Evolutionary conservation across 2,888 invertebrate genomes (phyloP), one percentile per base, ranked within the genome.

Genomic region (Globia sparganii): DNA sequence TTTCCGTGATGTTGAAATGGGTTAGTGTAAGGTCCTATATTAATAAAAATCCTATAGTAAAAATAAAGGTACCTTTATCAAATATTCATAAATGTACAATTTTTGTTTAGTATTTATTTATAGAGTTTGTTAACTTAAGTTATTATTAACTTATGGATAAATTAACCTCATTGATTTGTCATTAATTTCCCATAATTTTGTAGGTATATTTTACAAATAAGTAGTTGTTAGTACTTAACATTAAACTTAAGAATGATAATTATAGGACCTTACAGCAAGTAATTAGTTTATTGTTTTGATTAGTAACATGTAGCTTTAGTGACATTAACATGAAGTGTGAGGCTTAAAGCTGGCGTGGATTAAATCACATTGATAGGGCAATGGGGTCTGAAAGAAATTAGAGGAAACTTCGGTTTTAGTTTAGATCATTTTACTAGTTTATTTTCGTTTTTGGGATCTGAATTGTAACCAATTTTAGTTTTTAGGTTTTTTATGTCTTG

Each of bases 281-380:
- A 53, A 37, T 25, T n/a, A 31, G 31, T 70, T 69, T 40, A 21
- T 46, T 11, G 49, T 31, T 56, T 69, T 31, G 49, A 37, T 80
- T 75, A 75, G 69, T 77, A 65, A 59, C 68, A 69, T n/a, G 43
- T 61, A 79, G 64, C 58, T 86, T 89, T 90, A 90, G 85, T 88
- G 58, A 86, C 77, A 75, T 80, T 84, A 81, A 72, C 72, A 77
- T 81, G 72, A 86, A 86, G 85, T 91, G 91, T 88, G 78, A 86
- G 77, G 87, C 87, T 84, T 68, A 40, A 90, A 91, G 92, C 91
- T 90, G 87, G 92, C 91, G 91, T 92, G 91, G n/a, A 66, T 83
- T 84, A 74, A 56, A 74, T 73, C 56, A 85, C 62, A 76, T 49
- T 34, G 62, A 68, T 72, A 31, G 43, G 68, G 53, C 25, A 71